Percentiles rank a stretch among this genome's conserved stretches.
These are phyloP conservation scores for Oscheius sp. DNA, from an alignment of 2,888 invertebrate species.

Conservation along the genomic window DNA sequence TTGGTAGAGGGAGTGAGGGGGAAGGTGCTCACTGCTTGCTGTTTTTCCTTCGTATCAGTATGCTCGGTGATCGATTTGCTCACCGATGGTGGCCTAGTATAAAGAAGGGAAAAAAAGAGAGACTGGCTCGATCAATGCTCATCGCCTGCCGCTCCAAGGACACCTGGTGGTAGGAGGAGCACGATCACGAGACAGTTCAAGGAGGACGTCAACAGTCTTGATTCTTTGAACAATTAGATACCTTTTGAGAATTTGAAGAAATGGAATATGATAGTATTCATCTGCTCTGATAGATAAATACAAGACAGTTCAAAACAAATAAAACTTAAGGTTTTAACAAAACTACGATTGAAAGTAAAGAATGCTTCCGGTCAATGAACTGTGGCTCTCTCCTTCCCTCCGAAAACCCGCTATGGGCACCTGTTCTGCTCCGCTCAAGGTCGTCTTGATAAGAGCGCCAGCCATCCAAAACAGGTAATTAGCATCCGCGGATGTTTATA, in stretches of 20 bases:
- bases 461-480: constrained; percentile 4
- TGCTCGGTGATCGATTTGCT: background rate
- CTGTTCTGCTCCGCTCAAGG: constrained; percentile 4
- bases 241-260: no score
- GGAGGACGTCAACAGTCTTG: no score
- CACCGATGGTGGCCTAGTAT: constrained; percentile 5
- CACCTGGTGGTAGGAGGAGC: background rate
- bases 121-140: constrained; percentile 21
- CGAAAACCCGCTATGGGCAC: no score
- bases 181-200: background rate
- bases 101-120: background rate
- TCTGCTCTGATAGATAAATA: no score
- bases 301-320: no score
- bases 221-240: no score
- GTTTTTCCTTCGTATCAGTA: constrained; percentile 8
- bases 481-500: background rate
- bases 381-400: no score
- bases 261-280: no score
- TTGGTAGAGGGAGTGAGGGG: background rate
- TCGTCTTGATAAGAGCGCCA: background rate
- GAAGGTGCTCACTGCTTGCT: background rate
- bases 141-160: background rate
- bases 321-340: no score
- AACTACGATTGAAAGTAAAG: no score
- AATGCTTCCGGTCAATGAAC: no score